Conservation (phyloP, 2,113 vertebrate genomes). For the Macquaria australasica region DNA sequence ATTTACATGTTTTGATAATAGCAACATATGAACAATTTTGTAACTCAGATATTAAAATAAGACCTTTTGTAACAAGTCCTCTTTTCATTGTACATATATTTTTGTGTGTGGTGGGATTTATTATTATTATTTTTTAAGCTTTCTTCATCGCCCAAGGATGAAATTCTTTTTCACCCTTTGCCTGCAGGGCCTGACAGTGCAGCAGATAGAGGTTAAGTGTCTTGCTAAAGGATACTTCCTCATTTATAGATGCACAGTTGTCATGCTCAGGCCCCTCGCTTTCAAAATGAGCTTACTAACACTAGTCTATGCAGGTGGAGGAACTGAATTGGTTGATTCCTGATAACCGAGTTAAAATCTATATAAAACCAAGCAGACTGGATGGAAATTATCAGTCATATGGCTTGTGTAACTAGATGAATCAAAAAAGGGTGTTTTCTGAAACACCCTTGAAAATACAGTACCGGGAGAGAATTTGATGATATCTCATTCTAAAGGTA, state of each 20-base stretch:
- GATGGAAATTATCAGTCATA: neutral
- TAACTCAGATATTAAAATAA: neutral
- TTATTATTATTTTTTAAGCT: neutral
- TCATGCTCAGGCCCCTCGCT: neutral
- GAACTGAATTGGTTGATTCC: neutral
- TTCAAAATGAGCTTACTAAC: neutral
- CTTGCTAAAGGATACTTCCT: slow-evolving; percentile 21
- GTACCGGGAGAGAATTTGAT: neutral
- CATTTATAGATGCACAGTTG: neutral
- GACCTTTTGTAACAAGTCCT: neutral
- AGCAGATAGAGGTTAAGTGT: slow-evolving; percentile 14
- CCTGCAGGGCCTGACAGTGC: neutral
- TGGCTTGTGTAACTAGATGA: neutral
- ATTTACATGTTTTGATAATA: neutral
- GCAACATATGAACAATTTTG: neutral
- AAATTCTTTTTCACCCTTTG: neutral
- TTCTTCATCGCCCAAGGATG: neutral
- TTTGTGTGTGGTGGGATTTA: neutral
- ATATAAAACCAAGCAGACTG: neutral
- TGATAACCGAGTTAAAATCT: neutral
- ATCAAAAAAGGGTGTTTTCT: neutral
- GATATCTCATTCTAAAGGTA: neutral
- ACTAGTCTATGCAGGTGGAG: neutral
- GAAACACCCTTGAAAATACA: slow-evolving; percentile 10
- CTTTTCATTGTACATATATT: neutral